These are phyloP conservation scores for Calypte anna DNA, from an alignment of 2,113 vertebrate genomes.

Conservation along the genomic window DNA sequence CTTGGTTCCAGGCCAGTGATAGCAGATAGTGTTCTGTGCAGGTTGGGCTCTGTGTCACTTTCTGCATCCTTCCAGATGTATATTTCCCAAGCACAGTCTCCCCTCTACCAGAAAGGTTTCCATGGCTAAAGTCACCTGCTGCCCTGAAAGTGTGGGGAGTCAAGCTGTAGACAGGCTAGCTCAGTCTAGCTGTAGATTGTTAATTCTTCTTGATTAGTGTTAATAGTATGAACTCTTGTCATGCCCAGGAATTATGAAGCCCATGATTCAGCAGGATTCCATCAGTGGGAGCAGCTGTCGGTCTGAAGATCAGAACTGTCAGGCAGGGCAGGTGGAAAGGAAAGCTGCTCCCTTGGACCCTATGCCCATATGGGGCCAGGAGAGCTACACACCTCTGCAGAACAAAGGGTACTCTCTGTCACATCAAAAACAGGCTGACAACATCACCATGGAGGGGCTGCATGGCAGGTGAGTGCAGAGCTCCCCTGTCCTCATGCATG, in stretches of 20 bases:
- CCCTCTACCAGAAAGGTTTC: neutral
- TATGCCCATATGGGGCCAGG: conserved; percentile 88
- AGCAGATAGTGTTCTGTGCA: neutral
- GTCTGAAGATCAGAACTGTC: conserved; percentile 87
- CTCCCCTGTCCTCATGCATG: neutral
- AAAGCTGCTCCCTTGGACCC: conserved; percentile 84
- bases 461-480: conserved; percentile 81
- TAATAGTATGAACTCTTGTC: neutral
- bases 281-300: conserved; percentile 84
- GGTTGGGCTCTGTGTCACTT: neutral
- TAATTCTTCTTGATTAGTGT: neutral
- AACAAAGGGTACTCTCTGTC: conserved; percentile 88
- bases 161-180: neutral
- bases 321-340: conserved; percentile 84
- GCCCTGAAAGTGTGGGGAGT: neutral
- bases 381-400: conserved; percentile 83
- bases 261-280: conserved; percentile 87
- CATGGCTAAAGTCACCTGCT: neutral
- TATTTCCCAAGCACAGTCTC: neutral
- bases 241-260: conserved; percentile 88
- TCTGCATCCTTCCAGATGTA: neutral
- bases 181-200: neutral
- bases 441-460: conserved; percentile 72
- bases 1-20: neutral
- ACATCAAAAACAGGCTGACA: conserved; percentile 86